phyloP scores from a whole-genome alignment of 1,140 invertebrate genomes.

The Drosophila lini region DNA sequence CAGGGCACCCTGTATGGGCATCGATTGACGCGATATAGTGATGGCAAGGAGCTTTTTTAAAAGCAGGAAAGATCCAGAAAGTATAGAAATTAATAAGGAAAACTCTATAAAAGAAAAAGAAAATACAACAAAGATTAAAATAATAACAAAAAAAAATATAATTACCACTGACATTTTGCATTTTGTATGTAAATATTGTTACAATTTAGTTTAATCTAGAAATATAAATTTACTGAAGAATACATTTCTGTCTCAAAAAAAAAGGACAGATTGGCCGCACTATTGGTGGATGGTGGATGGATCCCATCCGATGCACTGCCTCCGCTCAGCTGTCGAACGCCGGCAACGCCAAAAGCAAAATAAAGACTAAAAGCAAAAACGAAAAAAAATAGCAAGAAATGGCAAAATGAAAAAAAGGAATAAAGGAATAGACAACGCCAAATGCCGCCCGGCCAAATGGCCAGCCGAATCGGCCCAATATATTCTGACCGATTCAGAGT shows the following conservation, averaged over 20 bases:
- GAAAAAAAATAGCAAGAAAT: conserved; percentile 9
- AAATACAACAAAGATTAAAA: too few relatives aligned
- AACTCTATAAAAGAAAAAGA: too few relatives aligned
- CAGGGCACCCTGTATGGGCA: conserved; percentile 61
- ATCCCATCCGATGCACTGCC: conserved; percentile 43
- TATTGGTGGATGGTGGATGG: conserved; percentile 2
- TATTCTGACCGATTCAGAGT: conserved; percentile 16
- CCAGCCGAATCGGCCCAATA: conserved; percentile 39
- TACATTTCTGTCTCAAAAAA: neutral
- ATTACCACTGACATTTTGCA: too few relatives aligned
- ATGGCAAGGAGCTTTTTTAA: neutral
- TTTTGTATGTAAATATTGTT: too few relatives aligned
- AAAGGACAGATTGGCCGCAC: neutral
- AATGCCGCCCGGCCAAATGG: conserved; percentile 70
- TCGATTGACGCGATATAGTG: neutral
- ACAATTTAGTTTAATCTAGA: too few relatives aligned
- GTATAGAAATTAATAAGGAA: too few relatives aligned
- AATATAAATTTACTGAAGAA: neutral
- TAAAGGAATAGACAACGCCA: conserved; percentile 36
- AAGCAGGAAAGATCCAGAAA: neutral
- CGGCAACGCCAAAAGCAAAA: conserved; percentile 21
- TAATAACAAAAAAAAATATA: too few relatives aligned
- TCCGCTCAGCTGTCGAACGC: conserved; percentile 61
- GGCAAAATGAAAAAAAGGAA: conserved; percentile 4
- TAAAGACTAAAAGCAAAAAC: neutral